Evolutionary conservation across 2,113 vertebrate species (phyloP).

Genomic region (Acanthisitta chloris): DNA sequence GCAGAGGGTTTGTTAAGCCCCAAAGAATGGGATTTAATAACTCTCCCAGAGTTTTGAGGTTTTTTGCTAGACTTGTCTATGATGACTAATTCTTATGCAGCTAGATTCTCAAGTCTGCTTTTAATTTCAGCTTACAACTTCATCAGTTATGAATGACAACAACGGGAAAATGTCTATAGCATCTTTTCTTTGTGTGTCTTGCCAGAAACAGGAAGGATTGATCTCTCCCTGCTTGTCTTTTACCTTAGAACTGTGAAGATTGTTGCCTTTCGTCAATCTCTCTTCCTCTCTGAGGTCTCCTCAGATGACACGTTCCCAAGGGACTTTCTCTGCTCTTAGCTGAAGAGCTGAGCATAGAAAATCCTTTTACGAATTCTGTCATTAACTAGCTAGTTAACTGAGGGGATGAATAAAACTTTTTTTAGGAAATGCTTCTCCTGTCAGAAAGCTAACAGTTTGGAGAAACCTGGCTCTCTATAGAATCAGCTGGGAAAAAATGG

Average conservation of each 20-base stretch:
- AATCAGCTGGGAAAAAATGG: background rate
- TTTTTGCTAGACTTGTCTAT: background rate
- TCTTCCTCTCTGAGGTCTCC: background rate
- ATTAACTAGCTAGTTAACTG: background rate
- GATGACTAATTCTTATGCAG: background rate
- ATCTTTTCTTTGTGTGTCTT: background rate
- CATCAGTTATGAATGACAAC: background rate
- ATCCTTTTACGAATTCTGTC: background rate
- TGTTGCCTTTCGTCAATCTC: background rate
- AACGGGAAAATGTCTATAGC: background rate
- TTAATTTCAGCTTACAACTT: background rate
- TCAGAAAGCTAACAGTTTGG: background rate
- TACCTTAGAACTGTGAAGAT: background rate
- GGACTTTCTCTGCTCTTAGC: background rate
- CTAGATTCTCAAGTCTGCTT: background rate
- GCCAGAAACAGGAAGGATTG: background rate
- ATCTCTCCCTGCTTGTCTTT: background rate
- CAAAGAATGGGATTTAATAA: background rate
- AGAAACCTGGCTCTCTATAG: background rate
- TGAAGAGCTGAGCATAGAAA: background rate
- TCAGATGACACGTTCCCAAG: background rate
- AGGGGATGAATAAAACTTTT: background rate
- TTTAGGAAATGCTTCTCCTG: background rate
- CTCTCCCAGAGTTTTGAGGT: background rate
- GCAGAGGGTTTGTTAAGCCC: background rate